phyloP scores from a whole-genome alignment of 1,140 invertebrate species.

The Trissolcus basalis region DNA sequence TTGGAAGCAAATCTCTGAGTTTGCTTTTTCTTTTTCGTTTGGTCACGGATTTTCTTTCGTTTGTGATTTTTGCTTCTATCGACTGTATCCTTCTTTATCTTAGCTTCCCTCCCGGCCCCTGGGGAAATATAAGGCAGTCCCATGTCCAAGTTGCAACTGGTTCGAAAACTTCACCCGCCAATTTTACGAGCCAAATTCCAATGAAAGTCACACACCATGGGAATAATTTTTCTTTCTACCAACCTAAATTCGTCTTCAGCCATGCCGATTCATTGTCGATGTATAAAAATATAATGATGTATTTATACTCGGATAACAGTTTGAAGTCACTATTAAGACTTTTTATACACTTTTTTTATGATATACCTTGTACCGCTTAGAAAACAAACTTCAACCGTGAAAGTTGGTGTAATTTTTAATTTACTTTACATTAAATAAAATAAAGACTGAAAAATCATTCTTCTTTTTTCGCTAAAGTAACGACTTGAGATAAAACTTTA shows the following conservation, averaged over 20 bases:
- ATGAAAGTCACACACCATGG: slow-evolving; percentile 69
- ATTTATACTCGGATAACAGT: background rate
- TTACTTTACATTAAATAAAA: too few relatives aligned
- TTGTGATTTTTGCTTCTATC: slow-evolving; percentile 44
- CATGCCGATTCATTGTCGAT: slow-evolving; percentile 29
- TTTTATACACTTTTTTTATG: too few relatives aligned
- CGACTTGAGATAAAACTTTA: too few relatives aligned
- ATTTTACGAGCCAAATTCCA: slow-evolving; percentile 67
- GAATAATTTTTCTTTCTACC: slow-evolving; percentile 65
- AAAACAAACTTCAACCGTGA: too few relatives aligned
- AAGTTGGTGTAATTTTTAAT: too few relatives aligned
- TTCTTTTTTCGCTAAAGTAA: too few relatives aligned
- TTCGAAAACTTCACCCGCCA: slow-evolving; percentile 68
- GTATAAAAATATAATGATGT: slow-evolving; percentile 4
- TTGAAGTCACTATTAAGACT: too few relatives aligned
- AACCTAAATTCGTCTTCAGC: slow-evolving; percentile 15
- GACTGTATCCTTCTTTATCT: slow-evolving; percentile 58
- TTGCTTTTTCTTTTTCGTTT: slow-evolving; percentile 59
- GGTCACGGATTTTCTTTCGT: slow-evolving; percentile 46
- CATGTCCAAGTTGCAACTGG: slow-evolving; percentile 61
- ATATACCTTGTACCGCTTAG: too few relatives aligned
- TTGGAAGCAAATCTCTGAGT: slow-evolving; percentile 53
- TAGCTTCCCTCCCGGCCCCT: slow-evolving; percentile 59
- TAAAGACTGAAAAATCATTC: too few relatives aligned
- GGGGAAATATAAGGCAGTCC: slow-evolving; percentile 72